Conservation (phyloP, 2,113 vertebrate genomes). For the Calcarius ornatus region DNA sequence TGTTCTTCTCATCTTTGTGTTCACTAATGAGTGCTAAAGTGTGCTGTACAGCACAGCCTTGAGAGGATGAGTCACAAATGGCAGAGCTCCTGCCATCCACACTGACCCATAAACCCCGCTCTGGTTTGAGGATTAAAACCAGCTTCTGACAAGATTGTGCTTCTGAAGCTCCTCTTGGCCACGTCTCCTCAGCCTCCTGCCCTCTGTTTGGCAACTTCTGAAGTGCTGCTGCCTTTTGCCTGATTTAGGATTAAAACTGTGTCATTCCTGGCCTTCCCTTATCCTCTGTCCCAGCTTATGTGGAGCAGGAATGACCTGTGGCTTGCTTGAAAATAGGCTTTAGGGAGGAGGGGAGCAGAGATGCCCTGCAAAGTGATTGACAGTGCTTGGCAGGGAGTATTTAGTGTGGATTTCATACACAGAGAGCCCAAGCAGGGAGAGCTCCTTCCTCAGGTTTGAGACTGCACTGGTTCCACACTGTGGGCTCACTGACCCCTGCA, state of each 20-base stretch:
- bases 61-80: background rate
- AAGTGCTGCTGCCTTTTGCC: background rate
- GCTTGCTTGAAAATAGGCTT: background rate
- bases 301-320: background rate
- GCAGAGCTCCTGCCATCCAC: background rate
- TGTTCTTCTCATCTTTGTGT: background rate
- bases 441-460: background rate
- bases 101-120: background rate
- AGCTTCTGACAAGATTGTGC: background rate
- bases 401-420: background rate
- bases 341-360: background rate
- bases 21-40: background rate
- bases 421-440: background rate
- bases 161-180: background rate
- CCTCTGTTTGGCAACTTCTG: background rate
- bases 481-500: background rate
- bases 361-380: background rate
- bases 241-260: background rate
- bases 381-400: background rate
- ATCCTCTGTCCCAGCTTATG: background rate
- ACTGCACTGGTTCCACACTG: rapidly evolving
- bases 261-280: background rate
- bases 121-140: background rate
- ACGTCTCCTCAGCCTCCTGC: background rate
- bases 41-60: background rate